Evolutionary conservation across 2,888 invertebrate genomes (phyloP), one percentile per base, ranked within the genome.

Genomic region (Craniophora ligustri): DNA sequence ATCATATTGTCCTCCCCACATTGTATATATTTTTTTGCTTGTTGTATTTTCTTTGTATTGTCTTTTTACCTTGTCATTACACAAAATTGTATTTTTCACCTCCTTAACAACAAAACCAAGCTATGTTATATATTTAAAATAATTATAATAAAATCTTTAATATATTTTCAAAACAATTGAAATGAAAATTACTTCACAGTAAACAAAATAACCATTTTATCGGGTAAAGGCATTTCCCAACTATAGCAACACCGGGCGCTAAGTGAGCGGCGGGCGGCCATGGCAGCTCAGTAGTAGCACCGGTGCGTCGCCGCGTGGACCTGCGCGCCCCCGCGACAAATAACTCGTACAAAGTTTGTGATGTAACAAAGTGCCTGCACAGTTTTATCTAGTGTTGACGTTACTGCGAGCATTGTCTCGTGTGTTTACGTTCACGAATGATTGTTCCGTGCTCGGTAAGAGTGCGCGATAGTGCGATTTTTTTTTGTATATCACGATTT

Each of bases 201-300:
- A 6, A 13, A 31, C 8, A 16, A 38, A 46, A 46, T 4, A 1
- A 3, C 2, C 3, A 1, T 5, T 2, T 2, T n/a, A 7, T 11
- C 26, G 3, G 69, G 76, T 38, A 49, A 67, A 51, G 47, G 41
- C 0, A 15, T n/a, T 16, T 2, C 10, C 2, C 10, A 5, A n/a
- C 6, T 18, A 50, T 78, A 67, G 87, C 85, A 88, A 86, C 88
- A 81, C 85, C 23, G 50, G 30, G 44, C 67, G 38, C 62, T 70
- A 78, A 89, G 91, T 90, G 91, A 91, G 84, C 87, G 91, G 90
- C 84, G 73, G 76, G 81, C 85, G 90, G 81, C 89, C 91, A 79
- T 88, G 88, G 85, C 58, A 40, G 61, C 55, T 59, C 74, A 81
- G 78, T 80, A 75, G 67, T 69, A 61, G 58, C 59, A 51, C 60